phyloP scores from a whole-genome alignment of 1,140 invertebrate species.

The Drosophila carrolli region DNA sequence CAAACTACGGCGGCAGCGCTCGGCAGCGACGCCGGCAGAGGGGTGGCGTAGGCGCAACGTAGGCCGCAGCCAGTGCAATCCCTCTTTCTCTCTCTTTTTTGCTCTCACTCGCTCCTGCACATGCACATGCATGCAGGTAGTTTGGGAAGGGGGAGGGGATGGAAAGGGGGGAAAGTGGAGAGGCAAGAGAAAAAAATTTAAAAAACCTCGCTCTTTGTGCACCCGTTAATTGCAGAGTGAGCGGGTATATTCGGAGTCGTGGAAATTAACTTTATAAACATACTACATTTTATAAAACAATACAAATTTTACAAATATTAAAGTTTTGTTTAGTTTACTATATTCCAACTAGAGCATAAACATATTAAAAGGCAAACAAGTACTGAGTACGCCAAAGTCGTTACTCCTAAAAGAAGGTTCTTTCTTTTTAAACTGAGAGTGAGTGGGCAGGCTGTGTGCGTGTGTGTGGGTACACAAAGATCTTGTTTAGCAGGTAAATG shows the following conservation, averaged over 20 bases:
- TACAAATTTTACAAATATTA: too few species aligned
- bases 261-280: too few species aligned
- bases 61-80: constrained; percentile 50
- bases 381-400: constrained; percentile 5
- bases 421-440: constrained; percentile 42
- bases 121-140: constrained; percentile 65
- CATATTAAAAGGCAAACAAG: too few species aligned
- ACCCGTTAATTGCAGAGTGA: background rate
- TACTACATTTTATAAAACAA: too few species aligned
- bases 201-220: constrained; percentile 41
- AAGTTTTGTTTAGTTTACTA: too few species aligned
- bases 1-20: constrained; percentile 44
- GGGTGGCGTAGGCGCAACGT: constrained; percentile 46
- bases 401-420: background rate
- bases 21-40: constrained; percentile 20
- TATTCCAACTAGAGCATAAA: too few species aligned
- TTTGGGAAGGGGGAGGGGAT: constrained; percentile 18
- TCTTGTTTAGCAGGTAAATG: constrained; percentile 76
- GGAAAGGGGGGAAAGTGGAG: constrained; percentile 14
- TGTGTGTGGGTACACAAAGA: constrained; percentile 64
- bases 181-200: constrained; percentile 29
- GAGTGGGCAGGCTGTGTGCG: constrained; percentile 52
- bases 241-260: background rate
- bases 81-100: constrained; percentile 24
- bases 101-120: constrained; percentile 32